These are phyloP conservation scores for Mus caroli DNA, from an alignment of 2,797 vertebrate genomes.

Conservation along the genomic window DNA sequence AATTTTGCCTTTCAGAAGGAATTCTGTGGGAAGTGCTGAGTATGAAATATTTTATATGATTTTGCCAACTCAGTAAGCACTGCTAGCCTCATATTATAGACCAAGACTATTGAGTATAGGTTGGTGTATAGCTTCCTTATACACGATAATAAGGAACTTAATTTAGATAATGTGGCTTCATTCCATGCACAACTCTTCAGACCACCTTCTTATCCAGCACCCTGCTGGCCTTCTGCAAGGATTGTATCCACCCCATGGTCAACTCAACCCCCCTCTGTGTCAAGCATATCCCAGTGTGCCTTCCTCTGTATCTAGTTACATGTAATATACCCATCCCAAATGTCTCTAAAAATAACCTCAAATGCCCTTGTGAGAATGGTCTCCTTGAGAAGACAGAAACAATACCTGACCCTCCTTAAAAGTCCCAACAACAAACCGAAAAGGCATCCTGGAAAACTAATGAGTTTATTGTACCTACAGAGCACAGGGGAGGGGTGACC, in stretches of 20 bases:
- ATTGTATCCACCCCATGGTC: rapidly evolving
- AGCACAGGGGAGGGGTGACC: neutral
- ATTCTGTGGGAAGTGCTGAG: neutral
- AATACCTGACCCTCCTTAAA: neutral
- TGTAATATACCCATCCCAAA: neutral
- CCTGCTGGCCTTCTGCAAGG: too few relatives aligned
- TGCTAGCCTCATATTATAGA: neutral
- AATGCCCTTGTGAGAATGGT: neutral
- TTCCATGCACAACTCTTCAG: neutral
- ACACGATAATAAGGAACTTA: neutral
- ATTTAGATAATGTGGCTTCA: too few relatives aligned
- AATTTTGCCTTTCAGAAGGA: neutral
- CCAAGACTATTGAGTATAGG: neutral
- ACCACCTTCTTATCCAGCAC: neutral
- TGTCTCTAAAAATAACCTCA: too few relatives aligned
- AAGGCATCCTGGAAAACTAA: neutral
- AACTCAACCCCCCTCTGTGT: neutral
- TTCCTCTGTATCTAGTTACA: neutral
- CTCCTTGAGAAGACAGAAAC: neutral
- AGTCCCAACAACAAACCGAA: neutral
- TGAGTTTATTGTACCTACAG: neutral
- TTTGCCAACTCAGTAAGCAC: neutral
- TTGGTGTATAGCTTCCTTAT: neutral
- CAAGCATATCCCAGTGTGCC: too few relatives aligned
- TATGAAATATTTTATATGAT: neutral